These are phyloP conservation scores for Ceratitis capitata DNA, from an alignment of 1,140 invertebrate genomes.

Conservation along the genomic window DNA sequence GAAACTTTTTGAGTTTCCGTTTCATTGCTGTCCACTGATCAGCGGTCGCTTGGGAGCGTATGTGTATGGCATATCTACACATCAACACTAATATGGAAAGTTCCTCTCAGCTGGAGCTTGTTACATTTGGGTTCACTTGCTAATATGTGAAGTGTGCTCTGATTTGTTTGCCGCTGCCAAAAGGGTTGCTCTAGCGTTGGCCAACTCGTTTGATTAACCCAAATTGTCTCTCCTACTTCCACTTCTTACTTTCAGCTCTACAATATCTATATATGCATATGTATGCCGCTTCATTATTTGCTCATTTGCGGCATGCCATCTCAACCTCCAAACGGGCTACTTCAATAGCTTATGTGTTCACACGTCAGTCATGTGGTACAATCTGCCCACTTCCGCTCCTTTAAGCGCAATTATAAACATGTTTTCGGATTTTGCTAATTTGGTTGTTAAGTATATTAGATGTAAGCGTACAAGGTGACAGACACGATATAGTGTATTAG, in stretches of 20 bases:
- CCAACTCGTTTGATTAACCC: slow-evolving; percentile 8
- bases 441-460: background rate
- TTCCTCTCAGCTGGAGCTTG: background rate
- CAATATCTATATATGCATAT: no score
- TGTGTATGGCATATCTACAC: background rate
- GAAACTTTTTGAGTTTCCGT: slow-evolving; percentile 42
- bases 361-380: background rate
- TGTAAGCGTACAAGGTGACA: background rate
- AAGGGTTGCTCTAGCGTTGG: background rate
- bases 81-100: background rate
- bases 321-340: background rate
- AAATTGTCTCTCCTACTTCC: background rate
- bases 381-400: slow-evolving; percentile 16
- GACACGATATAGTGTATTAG: background rate
- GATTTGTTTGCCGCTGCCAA: slow-evolving; percentile 1
- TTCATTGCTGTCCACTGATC: slow-evolving; percentile 33
- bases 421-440: slow-evolving; percentile 16
- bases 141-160: background rate
- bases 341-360: background rate
- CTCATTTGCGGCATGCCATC: slow-evolving; percentile 11
- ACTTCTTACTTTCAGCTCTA: no score
- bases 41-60: background rate
- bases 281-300: background rate
- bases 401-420: slow-evolving; percentile 29
- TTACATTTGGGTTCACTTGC: background rate